Base-by-base conservation (phyloP, 2,113 vertebrate species). In the Chaetodon trifascialis region DNA sequence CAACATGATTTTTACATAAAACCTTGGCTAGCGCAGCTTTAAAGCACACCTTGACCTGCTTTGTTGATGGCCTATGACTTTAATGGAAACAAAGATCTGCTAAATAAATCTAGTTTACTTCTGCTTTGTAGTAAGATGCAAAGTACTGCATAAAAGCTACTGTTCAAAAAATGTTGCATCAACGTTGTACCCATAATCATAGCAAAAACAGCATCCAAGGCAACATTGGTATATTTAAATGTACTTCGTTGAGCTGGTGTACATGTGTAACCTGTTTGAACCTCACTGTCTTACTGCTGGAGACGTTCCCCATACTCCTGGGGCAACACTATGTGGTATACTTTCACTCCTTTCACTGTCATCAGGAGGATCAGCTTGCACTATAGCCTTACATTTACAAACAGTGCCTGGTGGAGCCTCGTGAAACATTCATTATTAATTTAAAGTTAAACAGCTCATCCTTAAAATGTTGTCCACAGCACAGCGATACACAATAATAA, bases 391-490 rank as follows among this genome's bases (percentile, higher is more conserved):
- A 82, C 79, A 79, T 84, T 86, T 89, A 86, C 87, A 84, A 73
- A 83, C 81, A 51, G 60, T 44, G 67, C 82, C 64, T 40, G 62
- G 42, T 23, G 59, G 46, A 82, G 70, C 54, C 70, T 84, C 34
- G 15, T 64, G 54, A 63, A 58, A 25, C 89, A 89, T 94, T 72
- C 70, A 93, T 91, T 87, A 93, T 94, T 93, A 34, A 92, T 78
- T 68, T 65, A 36, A 70, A 46, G 30, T 23, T 64, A 64, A 51
- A 46, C 16, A 71, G 58, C 58, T 76, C 14, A n/a, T 63, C 40
- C 17, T 76, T 65, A n/a, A 46, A 46, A 76, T 46, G 36, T 21
- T 14, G 34, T 52, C 4, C 5, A 17, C 2, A 58, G 12, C 17
- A 56, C 62, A 40, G 7, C 21, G 21, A 30, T 42, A 46, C 17